Evolutionary conservation across 2,888 invertebrate species (phyloP).

Genomic region (Romanomermis culicivorax): DNA sequence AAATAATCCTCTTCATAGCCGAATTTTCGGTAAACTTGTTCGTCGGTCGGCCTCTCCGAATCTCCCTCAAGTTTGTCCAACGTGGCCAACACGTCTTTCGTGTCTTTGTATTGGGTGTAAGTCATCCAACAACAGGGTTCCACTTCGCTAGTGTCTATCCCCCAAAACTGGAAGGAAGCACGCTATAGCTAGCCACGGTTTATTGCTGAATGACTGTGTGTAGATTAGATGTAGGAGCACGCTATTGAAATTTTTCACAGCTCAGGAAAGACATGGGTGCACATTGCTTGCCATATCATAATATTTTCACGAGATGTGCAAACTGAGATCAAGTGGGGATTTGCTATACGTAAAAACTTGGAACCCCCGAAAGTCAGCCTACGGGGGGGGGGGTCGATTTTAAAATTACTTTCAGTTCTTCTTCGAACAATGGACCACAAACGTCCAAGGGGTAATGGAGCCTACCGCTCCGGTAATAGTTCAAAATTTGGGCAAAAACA

Average conservation of each 20-base stretch:
- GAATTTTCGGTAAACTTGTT: conserved; percentile 88
- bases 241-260: no score
- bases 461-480: conserved; percentile 69
- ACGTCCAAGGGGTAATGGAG: conserved; percentile 95
- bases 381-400: neutral
- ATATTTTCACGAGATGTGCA: no score
- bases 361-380: neutral
- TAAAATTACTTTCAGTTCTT: conserved; percentile 51
- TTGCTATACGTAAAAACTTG: no score
- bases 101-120: conserved; percentile 43
- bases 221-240: no score
- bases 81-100: conserved; percentile 88
- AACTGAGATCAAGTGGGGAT: no score
- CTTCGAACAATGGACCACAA: conserved; percentile 90
- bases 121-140: conserved; percentile 97
- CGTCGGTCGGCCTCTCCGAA: conserved; percentile 75
- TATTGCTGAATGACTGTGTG: no score
- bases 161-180: conserved; percentile 45
- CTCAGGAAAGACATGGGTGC: no score
- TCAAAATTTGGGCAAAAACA: conserved; percentile 64
- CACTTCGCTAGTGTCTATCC: conserved; percentile 83
- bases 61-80: conserved; percentile 85
- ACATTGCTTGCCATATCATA: no score
- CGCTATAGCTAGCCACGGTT: no score
- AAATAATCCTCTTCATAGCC: conserved; percentile 87